Conservation (phyloP, 2,888 invertebrate species). For the Salpingus planirostris region DNA sequence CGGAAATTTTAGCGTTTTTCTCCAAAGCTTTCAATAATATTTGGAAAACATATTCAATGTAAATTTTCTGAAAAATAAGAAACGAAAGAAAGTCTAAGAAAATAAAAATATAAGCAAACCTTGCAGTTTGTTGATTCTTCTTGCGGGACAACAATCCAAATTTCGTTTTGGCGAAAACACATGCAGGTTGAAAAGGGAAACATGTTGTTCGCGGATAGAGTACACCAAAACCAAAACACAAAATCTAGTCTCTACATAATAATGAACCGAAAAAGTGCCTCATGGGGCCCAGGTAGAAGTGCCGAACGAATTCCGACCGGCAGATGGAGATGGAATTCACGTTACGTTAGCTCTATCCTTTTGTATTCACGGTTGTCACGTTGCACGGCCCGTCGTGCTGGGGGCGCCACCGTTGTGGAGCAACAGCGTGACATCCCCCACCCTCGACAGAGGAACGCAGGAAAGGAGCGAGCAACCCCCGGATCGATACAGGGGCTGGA, state of each 20-base stretch:
- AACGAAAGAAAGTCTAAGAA: too few species aligned
- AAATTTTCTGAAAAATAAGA: too few species aligned
- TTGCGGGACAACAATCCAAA: slow-evolving; percentile 15
- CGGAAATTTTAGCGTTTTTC: too few species aligned
- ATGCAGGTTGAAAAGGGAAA: slow-evolving; percentile 44
- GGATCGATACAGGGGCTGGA: slow-evolving; percentile 10
- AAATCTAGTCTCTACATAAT: too few species aligned
- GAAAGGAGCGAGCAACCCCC: background rate
- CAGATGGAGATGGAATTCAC: slow-evolving; percentile 13
- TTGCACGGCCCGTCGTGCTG: slow-evolving; percentile 7
- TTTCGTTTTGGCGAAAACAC: slow-evolving; percentile 46
- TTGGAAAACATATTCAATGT: too few species aligned
- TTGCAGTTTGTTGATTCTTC: slow-evolving; percentile 4
- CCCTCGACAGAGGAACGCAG: slow-evolving; percentile 6
- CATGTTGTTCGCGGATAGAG: slow-evolving; percentile 33
- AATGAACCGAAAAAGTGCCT: too few species aligned
- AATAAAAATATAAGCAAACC: slow-evolving; percentile 13
- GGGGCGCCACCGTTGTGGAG: slow-evolving; percentile 12
- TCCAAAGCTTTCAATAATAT: too few species aligned
- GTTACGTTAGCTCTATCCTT: slow-evolving; percentile 10
- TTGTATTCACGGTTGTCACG: slow-evolving; percentile 13
- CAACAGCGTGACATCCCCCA: slow-evolving; percentile 7
- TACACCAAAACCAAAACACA: slow-evolving; percentile 66
- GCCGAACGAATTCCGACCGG: too few species aligned
- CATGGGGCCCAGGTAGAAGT: too few species aligned